A percentile compares a stretch with the other conserved stretches of the same genome.
phyloP scores from a whole-genome alignment of 2,888 invertebrate genomes.

The Sericinus montela region DNA sequence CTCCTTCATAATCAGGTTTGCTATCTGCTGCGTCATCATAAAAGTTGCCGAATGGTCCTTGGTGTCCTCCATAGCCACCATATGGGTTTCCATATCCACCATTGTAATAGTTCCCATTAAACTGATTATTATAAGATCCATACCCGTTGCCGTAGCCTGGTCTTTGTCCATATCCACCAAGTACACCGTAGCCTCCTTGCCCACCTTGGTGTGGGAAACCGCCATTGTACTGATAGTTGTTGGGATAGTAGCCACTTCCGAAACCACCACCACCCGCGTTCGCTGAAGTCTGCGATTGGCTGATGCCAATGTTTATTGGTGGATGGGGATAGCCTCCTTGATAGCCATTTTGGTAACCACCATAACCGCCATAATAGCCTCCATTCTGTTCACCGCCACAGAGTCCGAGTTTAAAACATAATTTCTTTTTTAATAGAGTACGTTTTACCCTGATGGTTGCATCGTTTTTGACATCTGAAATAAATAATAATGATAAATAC shows the following conservation, averaged over 20 bases:
- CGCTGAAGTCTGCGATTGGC: slow-evolving; percentile 65
- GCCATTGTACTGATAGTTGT: slow-evolving; percentile 43
- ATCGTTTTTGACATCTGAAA: slow-evolving; percentile 26
- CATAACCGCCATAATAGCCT: slow-evolving; percentile 25
- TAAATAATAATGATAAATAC: no score
- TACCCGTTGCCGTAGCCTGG: slow-evolving; percentile 52
- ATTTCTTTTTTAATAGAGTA: slow-evolving; percentile 36
- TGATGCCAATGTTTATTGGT: slow-evolving; percentile 67
- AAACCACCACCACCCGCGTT: slow-evolving; percentile 56
- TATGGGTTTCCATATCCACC: slow-evolving; percentile 24
- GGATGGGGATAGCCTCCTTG: slow-evolving; percentile 34
- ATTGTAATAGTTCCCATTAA: slow-evolving; percentile 62
- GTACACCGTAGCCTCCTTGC: slow-evolving; percentile 24
- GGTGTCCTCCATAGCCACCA: slow-evolving; percentile 28
- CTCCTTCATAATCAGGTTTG: slow-evolving; percentile 3
- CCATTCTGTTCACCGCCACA: slow-evolving; percentile 32
- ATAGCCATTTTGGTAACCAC: slow-evolving; percentile 27
- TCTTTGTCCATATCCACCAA: slow-evolving; percentile 22
- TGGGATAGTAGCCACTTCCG: slow-evolving; percentile 44
- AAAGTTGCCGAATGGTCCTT: slow-evolving; percentile 2
- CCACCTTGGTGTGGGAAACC: slow-evolving; percentile 27
- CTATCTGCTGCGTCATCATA: slow-evolving; percentile 4
- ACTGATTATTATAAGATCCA: slow-evolving; percentile 56
- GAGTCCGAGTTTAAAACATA: slow-evolving; percentile 50
- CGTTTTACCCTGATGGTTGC: slow-evolving; percentile 37